Evolutionary conservation across 2,888 invertebrate species (phyloP), one percentile per base, ranked within the genome.

Genomic region (Phyllotreta striolata): DNA sequence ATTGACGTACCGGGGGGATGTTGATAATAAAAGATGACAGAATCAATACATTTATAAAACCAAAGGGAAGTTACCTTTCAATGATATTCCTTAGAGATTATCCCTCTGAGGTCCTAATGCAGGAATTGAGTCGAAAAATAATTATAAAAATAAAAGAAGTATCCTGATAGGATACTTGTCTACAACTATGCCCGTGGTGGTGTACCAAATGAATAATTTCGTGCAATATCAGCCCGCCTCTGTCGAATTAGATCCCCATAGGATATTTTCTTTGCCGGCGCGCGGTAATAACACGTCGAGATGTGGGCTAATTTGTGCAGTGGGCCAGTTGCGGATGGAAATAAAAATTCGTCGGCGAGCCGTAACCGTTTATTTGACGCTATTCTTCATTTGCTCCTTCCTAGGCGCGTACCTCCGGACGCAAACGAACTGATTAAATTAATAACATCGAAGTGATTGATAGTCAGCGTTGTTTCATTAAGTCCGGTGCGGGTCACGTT

Each of bases 391-490:
- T 8, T 43, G 41, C 12, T 35, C 24, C 44, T 35, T 44, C 44
- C 43, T 41, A 52, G 24, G 40, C 14, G 34, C 8, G 44, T 9
- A 13, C n/a, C 52, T 24, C 24, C 24, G 12, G 14, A 13, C n/a
- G n/a, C n/a, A n/a, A n/a, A n/a, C n/a, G n/a, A n/a, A n/a, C 52
- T 60, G 60, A 60, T 60, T 60, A 60, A 52, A 54, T 60, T 60
- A 60, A 60, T 60, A 60, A 43, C 37, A 51, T 52, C 14, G 14
- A 37, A 12, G 14, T 60, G 60, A 60, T 60, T 60, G 60, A 60
- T 60, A 37, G 52, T 41, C 35, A 12, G 40, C 43, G 55, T 9
- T 8, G 8, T 24, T 14, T 24, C 43, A 14, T 55, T 41, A 41
- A 41, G 24, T 24, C 24, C 24, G n/a, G 24, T 24, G 24, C 24